A percentile compares a stretch with the other conserved stretches of the same genome.
These are phyloP conservation scores for Drosophila kohkoa DNA, from an alignment of 1,140 invertebrate genomes.

Conservation along the genomic window DNA sequence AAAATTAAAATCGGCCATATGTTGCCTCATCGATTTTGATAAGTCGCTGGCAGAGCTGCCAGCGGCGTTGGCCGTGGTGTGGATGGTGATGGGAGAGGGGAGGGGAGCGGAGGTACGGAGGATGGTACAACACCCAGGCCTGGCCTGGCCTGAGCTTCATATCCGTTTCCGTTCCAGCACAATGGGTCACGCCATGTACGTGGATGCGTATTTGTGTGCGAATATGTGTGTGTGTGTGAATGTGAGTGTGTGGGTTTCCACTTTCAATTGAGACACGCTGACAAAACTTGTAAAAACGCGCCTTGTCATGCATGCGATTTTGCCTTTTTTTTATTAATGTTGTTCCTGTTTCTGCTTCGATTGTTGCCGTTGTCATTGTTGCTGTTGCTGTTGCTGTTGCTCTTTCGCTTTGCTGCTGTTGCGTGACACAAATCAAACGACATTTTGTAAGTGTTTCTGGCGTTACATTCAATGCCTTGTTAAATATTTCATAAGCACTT, in stretches of 20 bases:
- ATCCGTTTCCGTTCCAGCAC: constrained; percentile 75
- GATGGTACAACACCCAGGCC: constrained; percentile 36
- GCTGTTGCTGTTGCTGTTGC: constrained; percentile 21
- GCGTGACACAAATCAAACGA: constrained; percentile 75
- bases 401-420: constrained; percentile 15
- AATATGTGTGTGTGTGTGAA: constrained; percentile 14
- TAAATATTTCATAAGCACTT: constrained; percentile 75
- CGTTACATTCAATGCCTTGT: constrained; percentile 43
- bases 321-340: constrained; percentile 70
- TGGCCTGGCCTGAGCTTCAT: constrained; percentile 66
- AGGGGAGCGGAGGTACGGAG: not conserved
- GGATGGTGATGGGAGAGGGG: too few species aligned
- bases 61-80: not conserved
- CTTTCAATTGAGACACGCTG: constrained; percentile 68
- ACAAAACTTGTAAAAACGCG: constrained; percentile 72
- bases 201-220: constrained; percentile 10
- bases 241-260: constrained; percentile 29
- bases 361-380: constrained; percentile 26
- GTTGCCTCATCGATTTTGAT: constrained; percentile 82
- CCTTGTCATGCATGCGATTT: constrained; percentile 76
- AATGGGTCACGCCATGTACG: constrained; percentile 59
- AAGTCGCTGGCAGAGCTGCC: constrained; percentile 54
- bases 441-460: constrained; percentile 42
- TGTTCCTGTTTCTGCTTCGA: constrained; percentile 52
- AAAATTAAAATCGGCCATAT: constrained; percentile 82